phyloP scores from a whole-genome alignment of 92 coral and sea anemone species.

The Plumapathes pennacea region DNA sequence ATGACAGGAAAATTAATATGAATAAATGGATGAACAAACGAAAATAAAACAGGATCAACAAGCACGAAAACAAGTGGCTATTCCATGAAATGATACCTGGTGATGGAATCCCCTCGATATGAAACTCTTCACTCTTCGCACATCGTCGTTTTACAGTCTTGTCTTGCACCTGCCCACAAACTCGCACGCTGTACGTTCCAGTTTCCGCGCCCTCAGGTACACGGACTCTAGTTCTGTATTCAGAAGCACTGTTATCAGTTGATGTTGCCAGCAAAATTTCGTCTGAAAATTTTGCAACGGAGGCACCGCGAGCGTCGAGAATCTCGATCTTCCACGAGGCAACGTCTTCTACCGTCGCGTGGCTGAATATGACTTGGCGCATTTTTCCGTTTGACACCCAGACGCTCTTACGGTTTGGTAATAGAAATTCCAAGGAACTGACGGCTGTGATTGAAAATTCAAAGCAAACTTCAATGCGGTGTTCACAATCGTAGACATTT shows the following conservation, averaged over 20 bases:
- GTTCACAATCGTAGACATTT: too few relatives aligned
- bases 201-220: slow-evolving; percentile 35
- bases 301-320: slow-evolving; percentile 12
- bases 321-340: slow-evolving; percentile 52
- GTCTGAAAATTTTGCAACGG: slow-evolving; percentile 4
- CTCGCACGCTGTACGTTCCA: slow-evolving; percentile 41
- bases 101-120: slow-evolving; percentile 46
- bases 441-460: too few relatives aligned
- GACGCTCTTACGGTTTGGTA: slow-evolving; percentile 48
- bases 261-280: slow-evolving; percentile 30
- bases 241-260: slow-evolving; percentile 3
- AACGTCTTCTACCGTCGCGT: slow-evolving; percentile 33
- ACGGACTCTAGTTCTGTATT: slow-evolving; percentile 32
- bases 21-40: not conserved
- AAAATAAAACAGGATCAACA: not conserved
- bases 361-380: slow-evolving; percentile 40
- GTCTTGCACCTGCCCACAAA: slow-evolving; percentile 39
- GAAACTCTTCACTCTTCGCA: slow-evolving; percentile 27
- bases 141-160: slow-evolving; percentile 7
- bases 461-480: too few relatives aligned
- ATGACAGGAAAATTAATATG: not conserved
- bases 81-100: too few relatives aligned
- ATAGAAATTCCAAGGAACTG: slow-evolving; percentile 20
- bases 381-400: slow-evolving; percentile 75
- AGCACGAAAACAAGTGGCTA: not conserved